A percentile compares a stretch with the other conserved stretches of the same genome.
Conservation (phyloP, 1,140 invertebrate genomes). For the Drosophila funebris region DNA sequence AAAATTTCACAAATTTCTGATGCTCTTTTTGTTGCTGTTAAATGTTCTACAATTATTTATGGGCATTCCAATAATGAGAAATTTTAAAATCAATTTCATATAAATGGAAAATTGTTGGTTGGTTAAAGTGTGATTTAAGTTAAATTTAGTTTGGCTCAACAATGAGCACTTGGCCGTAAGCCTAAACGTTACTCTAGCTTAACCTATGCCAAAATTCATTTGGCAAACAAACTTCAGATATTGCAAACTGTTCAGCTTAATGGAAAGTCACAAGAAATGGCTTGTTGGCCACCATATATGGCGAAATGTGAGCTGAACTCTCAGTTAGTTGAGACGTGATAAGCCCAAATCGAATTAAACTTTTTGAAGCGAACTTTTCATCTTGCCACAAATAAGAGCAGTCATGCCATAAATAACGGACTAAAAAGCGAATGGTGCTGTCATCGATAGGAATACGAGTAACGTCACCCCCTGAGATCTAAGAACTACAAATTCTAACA, state of each 20-base stretch:
- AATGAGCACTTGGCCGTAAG: conserved; percentile 10
- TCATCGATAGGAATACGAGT: conserved; percentile 19
- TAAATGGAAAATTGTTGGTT: too few species aligned
- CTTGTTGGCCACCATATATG: conserved; percentile 12
- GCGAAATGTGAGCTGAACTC: neutral
- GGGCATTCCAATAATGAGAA: neutral
- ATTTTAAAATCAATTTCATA: neutral
- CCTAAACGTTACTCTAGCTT: conserved; percentile 1
- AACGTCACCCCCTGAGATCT: conserved; percentile 20
- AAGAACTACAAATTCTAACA: conserved; percentile 2
- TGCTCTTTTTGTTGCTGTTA: neutral
- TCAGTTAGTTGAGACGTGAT: neutral
- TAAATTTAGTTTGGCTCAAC: neutral
- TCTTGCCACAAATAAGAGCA: neutral
- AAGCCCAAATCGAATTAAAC: conserved; percentile 21
- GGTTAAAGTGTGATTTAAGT: neutral
- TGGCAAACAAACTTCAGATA: conserved; percentile 29
- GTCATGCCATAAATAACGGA: conserved; percentile 3
- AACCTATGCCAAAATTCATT: conserved; percentile 35
- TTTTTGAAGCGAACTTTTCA: neutral
- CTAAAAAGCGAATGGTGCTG: conserved; percentile 1
- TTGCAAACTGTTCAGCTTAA: neutral
- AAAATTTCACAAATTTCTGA: neutral
- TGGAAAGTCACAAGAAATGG: neutral
- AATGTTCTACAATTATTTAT: neutral